A percentile compares a stretch with the other conserved stretches of the same genome.
phyloP scores from a whole-genome alignment of 2,113 vertebrate species.

The Salvelinus namaycush region DNA sequence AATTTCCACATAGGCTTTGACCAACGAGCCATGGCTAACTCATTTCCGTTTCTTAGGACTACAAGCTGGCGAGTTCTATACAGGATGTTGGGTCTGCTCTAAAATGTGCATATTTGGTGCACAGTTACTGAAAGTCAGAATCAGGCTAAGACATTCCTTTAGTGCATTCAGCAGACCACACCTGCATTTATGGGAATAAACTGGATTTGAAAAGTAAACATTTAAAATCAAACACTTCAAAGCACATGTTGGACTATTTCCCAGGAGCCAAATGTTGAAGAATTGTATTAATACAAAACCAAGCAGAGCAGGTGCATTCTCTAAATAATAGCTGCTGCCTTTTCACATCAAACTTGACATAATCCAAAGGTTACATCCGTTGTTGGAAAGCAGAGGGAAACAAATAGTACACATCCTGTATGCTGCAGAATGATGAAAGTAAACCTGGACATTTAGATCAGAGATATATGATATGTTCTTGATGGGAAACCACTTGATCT shows the following conservation, averaged over 20 bases:
- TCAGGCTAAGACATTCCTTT: conserved; percentile 38
- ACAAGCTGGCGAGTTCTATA: neutral
- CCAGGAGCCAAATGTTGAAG: conserved; percentile 42
- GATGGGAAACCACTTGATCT: conserved; percentile 10
- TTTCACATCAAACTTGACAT: conserved; percentile 22
- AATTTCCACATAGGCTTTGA: no score
- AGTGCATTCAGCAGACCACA: conserved; percentile 47
- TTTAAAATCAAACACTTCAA: conserved; percentile 55
- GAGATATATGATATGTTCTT: neutral
- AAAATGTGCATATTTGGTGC: conserved; percentile 28
- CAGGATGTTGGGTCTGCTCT: neutral
- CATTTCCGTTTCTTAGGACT: no score
- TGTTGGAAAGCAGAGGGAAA: conserved; percentile 15
- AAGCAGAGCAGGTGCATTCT: conserved; percentile 55
- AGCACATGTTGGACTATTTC: conserved; percentile 40
- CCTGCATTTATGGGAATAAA: conserved; percentile 52
- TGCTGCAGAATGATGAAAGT: conserved; percentile 13
- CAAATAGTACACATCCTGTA: conserved; percentile 19
- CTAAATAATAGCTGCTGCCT: conserved; percentile 39
- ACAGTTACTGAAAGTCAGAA: conserved; percentile 47
- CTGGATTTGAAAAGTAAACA: conserved; percentile 54
- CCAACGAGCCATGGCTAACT: no score
- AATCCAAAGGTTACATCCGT: conserved; percentile 45
- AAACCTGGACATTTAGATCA: conserved; percentile 15
- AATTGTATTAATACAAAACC: conserved; percentile 46